Conservation (phyloP, 2,888 invertebrate genomes). For the Apamea monoglypha region DNA sequence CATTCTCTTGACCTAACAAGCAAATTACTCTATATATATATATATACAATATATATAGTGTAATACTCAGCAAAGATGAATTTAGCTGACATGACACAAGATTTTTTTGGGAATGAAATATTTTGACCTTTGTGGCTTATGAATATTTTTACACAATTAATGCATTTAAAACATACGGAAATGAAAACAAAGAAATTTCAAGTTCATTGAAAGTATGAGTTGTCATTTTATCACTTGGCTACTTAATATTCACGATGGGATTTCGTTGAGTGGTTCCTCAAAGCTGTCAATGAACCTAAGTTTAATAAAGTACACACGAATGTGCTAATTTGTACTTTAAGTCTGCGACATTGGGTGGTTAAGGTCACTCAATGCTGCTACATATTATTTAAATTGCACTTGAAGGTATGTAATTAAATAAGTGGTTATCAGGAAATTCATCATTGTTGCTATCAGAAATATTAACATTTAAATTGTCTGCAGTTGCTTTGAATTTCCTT, state of each 20-base stretch:
- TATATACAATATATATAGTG: too few relatives aligned
- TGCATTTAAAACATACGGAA: not conserved
- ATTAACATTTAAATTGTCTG: constrained; percentile 27
- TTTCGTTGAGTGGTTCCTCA: constrained; percentile 25
- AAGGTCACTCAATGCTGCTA: constrained; percentile 5
- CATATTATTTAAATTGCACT: constrained; percentile 22
- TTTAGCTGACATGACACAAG: not conserved
- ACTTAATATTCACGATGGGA: constrained; percentile 36
- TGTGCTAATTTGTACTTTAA: constrained; percentile 28
- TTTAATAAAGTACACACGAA: constrained; percentile 21
- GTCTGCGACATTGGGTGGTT: constrained; percentile 2
- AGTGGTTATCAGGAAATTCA: constrained; percentile 17
- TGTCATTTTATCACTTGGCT: constrained; percentile 16
- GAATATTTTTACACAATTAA: not conserved
- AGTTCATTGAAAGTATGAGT: constrained; percentile 8
- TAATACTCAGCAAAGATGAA: not conserved
- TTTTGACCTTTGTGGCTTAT: not conserved
- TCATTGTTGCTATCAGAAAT: constrained; percentile 16
- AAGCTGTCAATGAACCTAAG: constrained; percentile 29
- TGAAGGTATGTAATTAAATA: constrained; percentile 17
- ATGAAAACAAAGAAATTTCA: constrained; percentile 24
- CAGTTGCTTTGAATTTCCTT: constrained; percentile 4
- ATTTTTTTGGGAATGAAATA: not conserved
- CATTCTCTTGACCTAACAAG: not conserved
- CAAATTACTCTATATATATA: not conserved